phyloP scores from a whole-genome alignment of 2,888 invertebrate species.

The Cheilosia vulpina region DNA sequence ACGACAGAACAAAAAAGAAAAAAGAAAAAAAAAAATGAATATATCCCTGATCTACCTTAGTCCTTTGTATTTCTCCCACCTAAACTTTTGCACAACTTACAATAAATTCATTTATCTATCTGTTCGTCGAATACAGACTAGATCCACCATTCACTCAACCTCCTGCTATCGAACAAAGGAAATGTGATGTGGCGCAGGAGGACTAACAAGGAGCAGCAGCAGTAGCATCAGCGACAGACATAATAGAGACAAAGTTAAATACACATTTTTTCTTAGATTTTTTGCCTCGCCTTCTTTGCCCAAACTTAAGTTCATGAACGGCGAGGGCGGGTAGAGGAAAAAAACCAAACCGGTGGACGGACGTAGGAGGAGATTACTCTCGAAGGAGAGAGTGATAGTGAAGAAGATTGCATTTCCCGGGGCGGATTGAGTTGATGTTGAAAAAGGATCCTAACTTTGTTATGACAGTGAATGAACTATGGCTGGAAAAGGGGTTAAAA shows the following conservation, averaged over 20 bases:
- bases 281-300: constrained; percentile 37
- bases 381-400: constrained; percentile 61
- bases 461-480: constrained; percentile 75
- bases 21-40: constrained; percentile 7
- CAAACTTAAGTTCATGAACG: constrained; percentile 45
- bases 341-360: constrained; percentile 5
- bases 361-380: constrained; percentile 41
- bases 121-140: constrained; percentile 53
- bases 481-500: constrained; percentile 62
- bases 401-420: constrained; percentile 69
- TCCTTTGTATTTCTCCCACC: constrained; percentile 60
- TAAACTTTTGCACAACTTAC: constrained; percentile 70
- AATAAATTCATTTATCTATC: constrained; percentile 75
- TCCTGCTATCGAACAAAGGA: constrained; percentile 62
- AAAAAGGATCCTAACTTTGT: constrained; percentile 74
- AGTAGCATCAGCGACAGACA: constrained; percentile 53
- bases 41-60: constrained; percentile 69
- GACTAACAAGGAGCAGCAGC: constrained; percentile 42
- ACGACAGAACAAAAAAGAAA: constrained; percentile 1
- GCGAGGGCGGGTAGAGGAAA: constrained; percentile 17
- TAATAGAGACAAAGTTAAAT: constrained; percentile 75
- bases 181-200: constrained; percentile 62
- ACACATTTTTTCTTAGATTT: constrained; percentile 20
- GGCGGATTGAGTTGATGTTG: constrained; percentile 73
- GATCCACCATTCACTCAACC: constrained; percentile 23